Conservation (phyloP, 2,888 invertebrate species). For the Neoaliturus tenellus region DNA sequence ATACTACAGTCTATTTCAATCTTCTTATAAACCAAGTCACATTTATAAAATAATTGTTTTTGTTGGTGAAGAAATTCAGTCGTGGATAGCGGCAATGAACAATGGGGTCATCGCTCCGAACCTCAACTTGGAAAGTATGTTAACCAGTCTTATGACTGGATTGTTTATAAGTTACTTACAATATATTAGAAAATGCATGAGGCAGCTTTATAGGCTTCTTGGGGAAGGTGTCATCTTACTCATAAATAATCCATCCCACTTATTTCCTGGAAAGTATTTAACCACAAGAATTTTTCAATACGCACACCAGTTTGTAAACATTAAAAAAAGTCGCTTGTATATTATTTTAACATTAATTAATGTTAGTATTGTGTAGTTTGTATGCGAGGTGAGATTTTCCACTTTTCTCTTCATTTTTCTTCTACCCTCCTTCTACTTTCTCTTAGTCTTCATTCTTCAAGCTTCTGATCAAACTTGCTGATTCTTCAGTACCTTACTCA, state of each 20-base stretch:
- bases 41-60: not conserved
- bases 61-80: conserved; percentile 35
- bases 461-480: too few relatives aligned
- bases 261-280: not conserved
- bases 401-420: not conserved
- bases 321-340: too few relatives aligned
- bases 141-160: not conserved
- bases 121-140: conserved; percentile 29
- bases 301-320: not conserved
- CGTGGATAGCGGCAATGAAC: conserved; percentile 23
- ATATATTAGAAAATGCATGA: conserved; percentile 30
- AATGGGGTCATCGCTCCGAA: conserved; percentile 26
- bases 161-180: conserved; percentile 30
- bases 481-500: too few relatives aligned
- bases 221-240: conserved; percentile 16
- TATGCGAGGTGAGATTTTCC: too few relatives aligned
- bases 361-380: not conserved
- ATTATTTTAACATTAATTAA: too few relatives aligned
- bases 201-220: conserved; percentile 12
- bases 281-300: not conserved
- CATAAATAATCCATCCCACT: conserved; percentile 12
- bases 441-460: too few relatives aligned
- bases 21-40: not conserved
- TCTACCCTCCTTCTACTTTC: not conserved
- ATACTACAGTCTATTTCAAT: not conserved